Percentiles rank a stretch among this genome's conserved stretches.
phyloP scores from a whole-genome alignment of 2,888 invertebrate species.

The Lymantria monacha region DNA sequence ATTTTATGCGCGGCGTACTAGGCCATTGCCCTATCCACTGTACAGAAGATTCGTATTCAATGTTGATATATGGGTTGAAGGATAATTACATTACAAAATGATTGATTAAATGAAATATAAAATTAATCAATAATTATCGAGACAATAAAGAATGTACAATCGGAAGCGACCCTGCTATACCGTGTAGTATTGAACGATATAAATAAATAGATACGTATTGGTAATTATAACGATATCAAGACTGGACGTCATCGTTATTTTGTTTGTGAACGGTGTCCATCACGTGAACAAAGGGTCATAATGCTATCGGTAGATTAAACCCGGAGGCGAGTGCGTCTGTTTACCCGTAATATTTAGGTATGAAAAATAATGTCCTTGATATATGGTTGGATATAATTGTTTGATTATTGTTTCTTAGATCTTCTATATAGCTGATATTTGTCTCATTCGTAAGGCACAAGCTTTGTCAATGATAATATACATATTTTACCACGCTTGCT shows the following conservation, averaged over 20 bases:
- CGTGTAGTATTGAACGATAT: not conserved
- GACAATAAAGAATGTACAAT: conserved; percentile 9
- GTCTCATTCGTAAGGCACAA: too few relatives aligned
- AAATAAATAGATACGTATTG: conserved; percentile 1
- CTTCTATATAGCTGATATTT: too few relatives aligned
- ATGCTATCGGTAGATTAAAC: conserved; percentile 18
- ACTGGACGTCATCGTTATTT: conserved; percentile 20
- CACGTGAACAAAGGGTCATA: conserved; percentile 25
- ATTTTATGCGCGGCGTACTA: too few relatives aligned
- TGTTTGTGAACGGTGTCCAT: conserved; percentile 21
- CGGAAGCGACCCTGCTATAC: conserved; percentile 15
- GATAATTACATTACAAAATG: too few relatives aligned
- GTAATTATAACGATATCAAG: conserved; percentile 11
- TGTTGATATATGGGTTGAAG: too few relatives aligned
- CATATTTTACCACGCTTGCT: too few relatives aligned
- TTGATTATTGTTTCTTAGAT: too few relatives aligned
- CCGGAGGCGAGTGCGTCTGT: conserved; percentile 7
- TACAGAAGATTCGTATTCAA: too few relatives aligned
- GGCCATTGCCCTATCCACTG: too few relatives aligned
- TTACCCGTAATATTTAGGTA: conserved; percentile 11
- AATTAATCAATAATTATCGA: not conserved
- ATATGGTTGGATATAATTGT: not conserved
- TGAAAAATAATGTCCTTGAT: not conserved
- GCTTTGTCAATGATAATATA: too few relatives aligned
- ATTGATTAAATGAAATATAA: too few relatives aligned